Conservation (phyloP, 2,113 vertebrate species). For the Lycocorax pyrrhopterus region DNA sequence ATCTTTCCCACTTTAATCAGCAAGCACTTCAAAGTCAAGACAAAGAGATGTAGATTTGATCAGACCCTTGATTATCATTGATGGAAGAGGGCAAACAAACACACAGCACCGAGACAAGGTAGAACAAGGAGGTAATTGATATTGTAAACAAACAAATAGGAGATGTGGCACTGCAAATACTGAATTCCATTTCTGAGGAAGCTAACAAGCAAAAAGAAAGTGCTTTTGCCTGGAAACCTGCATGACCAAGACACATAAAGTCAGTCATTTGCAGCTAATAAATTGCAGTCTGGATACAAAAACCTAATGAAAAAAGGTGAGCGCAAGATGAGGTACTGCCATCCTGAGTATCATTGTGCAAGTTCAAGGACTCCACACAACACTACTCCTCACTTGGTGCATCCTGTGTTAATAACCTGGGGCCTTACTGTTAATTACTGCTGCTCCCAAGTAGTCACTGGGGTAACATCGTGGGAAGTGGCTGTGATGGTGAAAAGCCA, state of each 20-base stretch:
- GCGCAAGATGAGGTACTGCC: not conserved
- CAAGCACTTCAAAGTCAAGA: not conserved
- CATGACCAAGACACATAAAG: not conserved
- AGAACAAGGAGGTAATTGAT: not conserved
- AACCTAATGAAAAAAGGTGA: not conserved
- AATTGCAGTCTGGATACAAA: not conserved
- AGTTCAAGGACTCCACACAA: not conserved
- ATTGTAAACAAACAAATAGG: not conserved
- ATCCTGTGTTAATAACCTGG: not conserved
- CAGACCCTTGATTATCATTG: not conserved
- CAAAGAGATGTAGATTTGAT: not conserved
- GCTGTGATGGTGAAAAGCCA: not conserved
- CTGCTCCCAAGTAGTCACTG: not conserved
- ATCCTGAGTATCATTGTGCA: not conserved
- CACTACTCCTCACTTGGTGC: not conserved
- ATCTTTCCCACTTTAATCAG: not conserved
- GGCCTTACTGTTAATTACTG: not conserved
- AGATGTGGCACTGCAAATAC: not conserved
- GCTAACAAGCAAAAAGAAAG: not conserved
- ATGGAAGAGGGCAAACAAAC: conserved; percentile 4
- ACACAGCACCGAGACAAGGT: not conserved
- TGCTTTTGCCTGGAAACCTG: not conserved
- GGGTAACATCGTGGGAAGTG: not conserved
- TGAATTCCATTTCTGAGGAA: not conserved
- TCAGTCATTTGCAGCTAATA: not conserved